These are phyloP conservation scores for Leucopsar rothschildi DNA, from an alignment of 2,113 vertebrate genomes.

Conservation along the genomic window DNA sequence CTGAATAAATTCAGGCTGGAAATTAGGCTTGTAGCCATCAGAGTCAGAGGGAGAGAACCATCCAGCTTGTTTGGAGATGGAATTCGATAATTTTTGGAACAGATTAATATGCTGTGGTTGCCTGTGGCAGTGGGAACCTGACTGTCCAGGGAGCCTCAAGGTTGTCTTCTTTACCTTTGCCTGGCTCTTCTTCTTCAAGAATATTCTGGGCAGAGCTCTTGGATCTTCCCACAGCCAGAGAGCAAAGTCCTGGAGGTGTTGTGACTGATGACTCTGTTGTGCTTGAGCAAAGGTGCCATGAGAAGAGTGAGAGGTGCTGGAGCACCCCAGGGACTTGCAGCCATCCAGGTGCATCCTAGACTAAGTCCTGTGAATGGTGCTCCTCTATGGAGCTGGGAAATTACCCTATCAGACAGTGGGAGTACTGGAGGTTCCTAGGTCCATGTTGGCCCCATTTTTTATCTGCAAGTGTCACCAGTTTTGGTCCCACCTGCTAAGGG, in stretches of 20 bases:
- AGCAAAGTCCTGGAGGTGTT: not conserved
- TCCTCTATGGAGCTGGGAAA: not conserved
- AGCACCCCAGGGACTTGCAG: not conserved
- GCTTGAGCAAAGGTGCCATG: not conserved
- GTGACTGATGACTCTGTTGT: not conserved
- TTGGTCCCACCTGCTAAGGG: not conserved
- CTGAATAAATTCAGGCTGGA: not conserved
- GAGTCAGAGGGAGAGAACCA: not conserved
- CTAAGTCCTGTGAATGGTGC: not conserved
- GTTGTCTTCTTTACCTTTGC: not conserved
- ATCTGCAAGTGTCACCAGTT: not conserved
- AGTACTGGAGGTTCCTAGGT: not conserved
- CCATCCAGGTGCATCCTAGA: not conserved
- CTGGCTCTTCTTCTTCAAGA: not conserved
- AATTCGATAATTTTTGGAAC: not conserved
- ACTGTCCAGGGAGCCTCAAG: not conserved
- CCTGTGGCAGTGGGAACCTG: not conserved
- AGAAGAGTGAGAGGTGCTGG: not conserved
- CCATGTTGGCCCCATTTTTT: not conserved
- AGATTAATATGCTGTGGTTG: not conserved
- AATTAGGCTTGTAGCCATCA: not conserved
- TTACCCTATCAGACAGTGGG: not conserved
- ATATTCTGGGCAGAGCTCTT: not conserved
- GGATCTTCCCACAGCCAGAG: not conserved
- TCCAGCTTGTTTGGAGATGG: not conserved